Evolutionary conservation across 2,113 vertebrate species (phyloP).

Genomic region (Tylochromis polylepis): DNA sequence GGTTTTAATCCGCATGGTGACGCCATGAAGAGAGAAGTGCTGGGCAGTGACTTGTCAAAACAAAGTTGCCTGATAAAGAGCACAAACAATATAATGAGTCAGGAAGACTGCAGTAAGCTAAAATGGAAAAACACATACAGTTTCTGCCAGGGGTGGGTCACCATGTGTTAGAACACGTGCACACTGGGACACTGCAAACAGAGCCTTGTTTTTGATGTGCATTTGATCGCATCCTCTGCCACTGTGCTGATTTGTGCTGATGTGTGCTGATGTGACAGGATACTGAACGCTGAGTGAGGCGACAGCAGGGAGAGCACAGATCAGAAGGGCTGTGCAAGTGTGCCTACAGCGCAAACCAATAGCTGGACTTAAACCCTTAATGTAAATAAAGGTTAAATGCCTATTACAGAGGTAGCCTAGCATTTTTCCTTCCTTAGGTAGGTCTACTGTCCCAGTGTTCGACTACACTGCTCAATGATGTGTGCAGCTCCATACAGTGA

Average conservation of each 20-base stretch:
- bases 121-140: slow-evolving; percentile 26
- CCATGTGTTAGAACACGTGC: background rate
- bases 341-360: background rate
- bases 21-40: background rate
- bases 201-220: background rate
- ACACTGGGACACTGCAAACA: background rate
- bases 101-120: slow-evolving; percentile 9
- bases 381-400: background rate
- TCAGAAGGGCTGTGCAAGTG: background rate
- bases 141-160: slow-evolving; percentile 8
- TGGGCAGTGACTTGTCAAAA: slow-evolving; percentile 2
- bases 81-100: background rate
- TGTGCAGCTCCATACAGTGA: background rate
- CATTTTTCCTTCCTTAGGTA: background rate
- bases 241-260: slow-evolving; percentile 53
- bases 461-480: slow-evolving; percentile 27
- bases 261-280: slow-evolving; percentile 66
- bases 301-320: background rate
- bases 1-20: background rate
- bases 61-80: background rate
- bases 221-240: slow-evolving; percentile 7
- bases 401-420: background rate
- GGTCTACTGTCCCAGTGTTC: background rate
- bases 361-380: background rate
- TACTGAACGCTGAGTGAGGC: slow-evolving; percentile 7